Evolutionary conservation across 1,140 invertebrate genomes (phyloP), one percentile per base, ranked within the genome.

Genomic region (Bombus polaris): DNA sequence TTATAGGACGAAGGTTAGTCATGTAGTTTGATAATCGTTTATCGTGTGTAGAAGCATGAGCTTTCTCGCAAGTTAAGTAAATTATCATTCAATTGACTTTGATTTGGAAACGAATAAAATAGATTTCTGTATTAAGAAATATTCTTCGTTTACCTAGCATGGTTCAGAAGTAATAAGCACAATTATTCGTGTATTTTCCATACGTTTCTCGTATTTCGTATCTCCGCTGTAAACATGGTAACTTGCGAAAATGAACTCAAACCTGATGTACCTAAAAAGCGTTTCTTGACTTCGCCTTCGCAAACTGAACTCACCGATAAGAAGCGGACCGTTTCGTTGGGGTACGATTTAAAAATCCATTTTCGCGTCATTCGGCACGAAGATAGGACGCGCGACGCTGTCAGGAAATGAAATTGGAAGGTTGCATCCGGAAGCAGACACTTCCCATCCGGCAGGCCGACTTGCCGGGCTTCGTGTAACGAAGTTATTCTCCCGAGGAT

Each of bases 381-480:
- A 77, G 80, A 73, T 86, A 35, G 66, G 66, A 28, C 62, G 47
- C 47, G 44, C 47, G 85, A 70, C 73, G 81, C 47, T 47, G 73
- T 42, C 72, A 82, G 57, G 77, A 80, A 85, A 85, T 85, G 83
- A 66, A 80, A 85, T 85, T 85, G 84, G 79, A 75, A 70, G 84
- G 39, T 12, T 65, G 71, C 81, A 72, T 83, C 73, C 74, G 74
- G 75, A 68, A 83, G 81, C 37, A 87, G 85, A 79, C 81, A 87
- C 65, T 79, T 84, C 10, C 70, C 57, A 79, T 84, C 85, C 85
- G 39, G 39, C 65, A 73, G 47, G 86, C 73, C 92, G 88, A 88
- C 88, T 92, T 92, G 86, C 89, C 86, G 86, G 78, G 87, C 85
- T 87, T 89, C 81, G 88, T 86, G 91, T 93, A 91, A 92, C 89